These are phyloP conservation scores for Nephrotoma appendiculata DNA, from an alignment of 2,888 invertebrate species.

Conservation along the genomic window DNA sequence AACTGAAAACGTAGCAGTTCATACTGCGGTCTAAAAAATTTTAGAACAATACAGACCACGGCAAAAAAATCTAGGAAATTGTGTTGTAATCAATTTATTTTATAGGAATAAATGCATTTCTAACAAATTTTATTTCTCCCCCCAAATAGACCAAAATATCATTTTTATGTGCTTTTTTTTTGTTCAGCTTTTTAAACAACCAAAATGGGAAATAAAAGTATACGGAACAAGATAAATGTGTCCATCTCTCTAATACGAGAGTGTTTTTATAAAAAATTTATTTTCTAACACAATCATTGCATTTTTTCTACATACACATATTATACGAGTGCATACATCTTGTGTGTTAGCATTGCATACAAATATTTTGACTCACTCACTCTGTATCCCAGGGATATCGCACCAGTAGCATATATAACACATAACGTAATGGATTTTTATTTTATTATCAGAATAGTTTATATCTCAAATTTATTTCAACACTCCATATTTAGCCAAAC, in stretches of 20 bases:
- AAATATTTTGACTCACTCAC: neutral
- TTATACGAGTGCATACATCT: neutral
- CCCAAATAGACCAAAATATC: neutral
- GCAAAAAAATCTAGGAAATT: neutral
- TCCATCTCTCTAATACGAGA: neutral
- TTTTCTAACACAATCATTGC: neutral
- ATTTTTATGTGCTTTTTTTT: neutral
- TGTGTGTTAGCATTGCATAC: neutral
- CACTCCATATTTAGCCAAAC: neutral
- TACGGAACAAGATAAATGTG: neutral
- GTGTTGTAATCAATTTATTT: neutral
- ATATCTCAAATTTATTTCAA: neutral
- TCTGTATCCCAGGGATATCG: neutral
- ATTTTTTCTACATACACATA: neutral
- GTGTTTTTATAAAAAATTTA: neutral
- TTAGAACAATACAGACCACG: neutral
- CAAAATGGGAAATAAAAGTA: neutral
- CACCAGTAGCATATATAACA: neutral
- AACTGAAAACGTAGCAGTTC: neutral
- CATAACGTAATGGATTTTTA: neutral
- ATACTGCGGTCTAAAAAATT: neutral
- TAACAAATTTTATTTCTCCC: neutral
- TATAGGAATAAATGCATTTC: neutral
- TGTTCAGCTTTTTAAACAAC: neutral
- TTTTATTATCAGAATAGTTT: neutral